Percentiles rank a stretch among this genome's conserved stretches.
Evolutionary conservation across 2,797 vertebrate species (phyloP).

Genomic region (Sebastes steindachneri): DNA sequence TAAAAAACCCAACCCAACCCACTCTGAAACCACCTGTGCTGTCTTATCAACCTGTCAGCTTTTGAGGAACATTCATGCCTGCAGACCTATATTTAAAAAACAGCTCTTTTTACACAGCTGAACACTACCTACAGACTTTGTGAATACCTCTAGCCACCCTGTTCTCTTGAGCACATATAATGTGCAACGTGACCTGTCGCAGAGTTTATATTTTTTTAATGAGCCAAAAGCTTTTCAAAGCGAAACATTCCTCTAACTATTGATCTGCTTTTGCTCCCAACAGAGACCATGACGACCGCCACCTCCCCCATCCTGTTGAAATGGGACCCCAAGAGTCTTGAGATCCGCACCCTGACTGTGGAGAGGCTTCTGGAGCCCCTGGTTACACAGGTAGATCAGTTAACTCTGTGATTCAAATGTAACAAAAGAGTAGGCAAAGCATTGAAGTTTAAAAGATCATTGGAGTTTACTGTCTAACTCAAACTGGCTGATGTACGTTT

Average conservation of each 20-base stretch:
- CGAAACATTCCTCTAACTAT: slow-evolving; percentile 1
- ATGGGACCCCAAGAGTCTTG: slow-evolving; percentile 90
- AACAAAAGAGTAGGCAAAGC: background rate
- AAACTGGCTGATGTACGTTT: background rate
- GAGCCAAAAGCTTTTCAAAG: background rate
- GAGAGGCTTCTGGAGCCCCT: slow-evolving; percentile 88
- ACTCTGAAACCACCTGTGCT: background rate
- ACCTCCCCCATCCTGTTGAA: slow-evolving; percentile 88
- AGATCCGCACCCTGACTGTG: slow-evolving; percentile 88
- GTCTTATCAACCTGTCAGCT: background rate
- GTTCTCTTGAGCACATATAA: background rate
- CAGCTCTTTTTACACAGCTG: background rate
- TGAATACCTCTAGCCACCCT: background rate
- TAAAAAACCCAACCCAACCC: background rate
- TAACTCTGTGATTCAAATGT: background rate
- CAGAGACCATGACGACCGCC: slow-evolving; percentile 87
- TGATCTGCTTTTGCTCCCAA: slow-evolving; percentile 29
- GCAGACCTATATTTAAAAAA: background rate
- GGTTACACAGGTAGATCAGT: slow-evolving; percentile 84
- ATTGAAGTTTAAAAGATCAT: background rate
- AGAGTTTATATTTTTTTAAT: background rate
- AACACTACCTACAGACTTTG: background rate
- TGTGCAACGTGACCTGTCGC: background rate
- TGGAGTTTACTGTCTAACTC: background rate
- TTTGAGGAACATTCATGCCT: background rate